Evolutionary conservation across 1,140 invertebrate genomes (phyloP).

Genomic region (Drosophila elegans): DNA sequence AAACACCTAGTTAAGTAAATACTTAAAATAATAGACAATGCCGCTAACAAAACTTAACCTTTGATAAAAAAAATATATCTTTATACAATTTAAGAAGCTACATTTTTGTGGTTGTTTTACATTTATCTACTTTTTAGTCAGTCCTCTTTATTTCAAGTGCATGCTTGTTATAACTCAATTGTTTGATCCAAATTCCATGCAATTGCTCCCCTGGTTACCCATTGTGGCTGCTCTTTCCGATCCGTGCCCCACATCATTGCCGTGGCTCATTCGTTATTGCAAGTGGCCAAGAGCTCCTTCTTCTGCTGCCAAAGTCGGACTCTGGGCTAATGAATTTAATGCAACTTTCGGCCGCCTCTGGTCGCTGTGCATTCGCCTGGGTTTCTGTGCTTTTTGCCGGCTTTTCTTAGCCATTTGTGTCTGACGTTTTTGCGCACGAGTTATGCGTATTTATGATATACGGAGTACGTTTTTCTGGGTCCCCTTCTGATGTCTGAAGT

Average conservation of each 20-base stretch:
- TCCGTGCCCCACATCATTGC: slow-evolving; percentile 35
- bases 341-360: slow-evolving; percentile 65
- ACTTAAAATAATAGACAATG: too few relatives aligned
- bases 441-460: slow-evolving; percentile 83
- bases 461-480: slow-evolving; percentile 39
- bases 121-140: too few relatives aligned
- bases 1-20: too few relatives aligned
- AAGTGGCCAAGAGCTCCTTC: slow-evolving; percentile 41
- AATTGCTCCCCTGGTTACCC: slow-evolving; percentile 81
- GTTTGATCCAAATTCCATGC: slow-evolving; percentile 80
- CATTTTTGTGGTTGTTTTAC: too few relatives aligned
- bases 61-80: too few relatives aligned
- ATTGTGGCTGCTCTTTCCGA: slow-evolving; percentile 52
- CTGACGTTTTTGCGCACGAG: slow-evolving; percentile 82
- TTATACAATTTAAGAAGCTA: too few relatives aligned
- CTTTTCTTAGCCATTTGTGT: slow-evolving; percentile 66
- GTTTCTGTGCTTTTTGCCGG: slow-evolving; percentile 48
- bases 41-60: too few relatives aligned
- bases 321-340: slow-evolving; percentile 79
- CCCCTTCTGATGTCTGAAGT: slow-evolving; percentile 4
- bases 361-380: slow-evolving; percentile 53
- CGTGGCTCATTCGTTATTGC: slow-evolving; percentile 43
- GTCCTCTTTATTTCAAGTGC: slow-evolving; percentile 12
- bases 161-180: slow-evolving; percentile 74
- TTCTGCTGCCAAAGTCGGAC: slow-evolving; percentile 28